Percentiles rank a stretch among this genome's conserved stretches.
Conservation (phyloP, 2,888 invertebrate genomes). For the Linhomoeus sp. region DNA sequence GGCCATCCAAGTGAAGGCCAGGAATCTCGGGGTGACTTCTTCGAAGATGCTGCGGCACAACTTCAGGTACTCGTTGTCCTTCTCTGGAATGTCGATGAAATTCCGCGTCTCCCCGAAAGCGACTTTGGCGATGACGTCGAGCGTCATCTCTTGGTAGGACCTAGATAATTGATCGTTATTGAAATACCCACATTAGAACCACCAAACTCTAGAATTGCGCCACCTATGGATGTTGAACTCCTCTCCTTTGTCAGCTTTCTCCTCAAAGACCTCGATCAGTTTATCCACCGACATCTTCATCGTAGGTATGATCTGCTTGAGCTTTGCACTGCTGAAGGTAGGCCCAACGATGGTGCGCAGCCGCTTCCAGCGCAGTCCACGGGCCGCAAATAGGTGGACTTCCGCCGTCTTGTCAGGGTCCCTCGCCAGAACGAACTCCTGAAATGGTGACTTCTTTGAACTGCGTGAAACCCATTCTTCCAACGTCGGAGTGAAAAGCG, state of each 20-base stretch:
- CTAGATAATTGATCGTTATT: constrained; percentile 10
- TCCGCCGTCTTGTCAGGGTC: constrained; percentile 24
- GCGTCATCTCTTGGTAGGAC: constrained; percentile 33
- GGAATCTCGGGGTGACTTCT: no score
- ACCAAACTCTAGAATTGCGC: background rate
- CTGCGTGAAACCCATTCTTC: no score
- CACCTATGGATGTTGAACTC: constrained; percentile 31
- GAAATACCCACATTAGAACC: no score
- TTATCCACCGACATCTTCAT: constrained; percentile 30
- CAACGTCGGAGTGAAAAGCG: no score
- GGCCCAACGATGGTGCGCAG: constrained; percentile 34
- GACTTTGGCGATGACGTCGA: constrained; percentile 35
- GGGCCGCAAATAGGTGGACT: constrained; percentile 28
- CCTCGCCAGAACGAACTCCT: constrained; percentile 27
- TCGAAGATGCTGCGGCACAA: no score
- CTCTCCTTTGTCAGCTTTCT: constrained; percentile 16
- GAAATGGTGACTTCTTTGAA: constrained; percentile 3
- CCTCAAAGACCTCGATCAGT: constrained; percentile 27
- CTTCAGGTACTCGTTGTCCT: no score
- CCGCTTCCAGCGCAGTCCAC: constrained; percentile 37
- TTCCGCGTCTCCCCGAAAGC: constrained; percentile 27
- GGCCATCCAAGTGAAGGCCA: no score
- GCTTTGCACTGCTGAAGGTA: constrained; percentile 34
- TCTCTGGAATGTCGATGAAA: background rate
- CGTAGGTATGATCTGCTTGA: constrained; percentile 32